Base-by-base conservation (phyloP, 2,113 vertebrate genomes). In the Pituophis catenifer region DNA sequence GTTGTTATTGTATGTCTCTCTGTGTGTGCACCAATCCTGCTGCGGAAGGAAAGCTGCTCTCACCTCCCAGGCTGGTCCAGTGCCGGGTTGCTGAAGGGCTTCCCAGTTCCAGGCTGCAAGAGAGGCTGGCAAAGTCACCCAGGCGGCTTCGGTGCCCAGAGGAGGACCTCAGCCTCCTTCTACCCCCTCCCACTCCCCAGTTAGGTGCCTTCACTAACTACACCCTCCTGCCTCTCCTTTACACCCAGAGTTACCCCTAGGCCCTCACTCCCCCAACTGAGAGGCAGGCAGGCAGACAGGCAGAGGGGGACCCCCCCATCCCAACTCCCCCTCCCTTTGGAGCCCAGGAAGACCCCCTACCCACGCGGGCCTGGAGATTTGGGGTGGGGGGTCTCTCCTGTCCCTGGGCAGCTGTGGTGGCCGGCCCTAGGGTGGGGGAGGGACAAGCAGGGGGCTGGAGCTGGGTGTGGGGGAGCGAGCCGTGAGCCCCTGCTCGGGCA, bases 401-500 rank as follows among this genome's bases (percentile, higher is more conserved):
- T 53, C 62, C n/a, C 57, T 62, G 29, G 57, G 44, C 95, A 95
- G 96, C 94, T 92, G 93, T 11, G 57, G 94, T 91, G 96, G 96
- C 95, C 94, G 3, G 75, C 57, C n/a, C 19, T 26, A 13, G 52
- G 55, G 75, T 24, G 52, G 15, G 15, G 54, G 53, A 23, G 70
- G 88, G 88, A 9, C 57, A 11, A 33, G 3, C 6, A 48, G 92
- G 62, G 62, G 62, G 62, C 29, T 81, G 70, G 91, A 50, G 57
- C 29, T 81, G 70, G 90, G 55, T 19, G 10, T 54, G 38, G 88
- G 52, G 11, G 48, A 8, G 87, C 54, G 94, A 95, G 95, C 94
- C 94, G 95, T 59, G 95, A 94, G 94, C 91, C 86, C 93, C 90
- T 96, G 97, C 96, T 94, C 5, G 96, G 96, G 96, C 95, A 91